Conservation (phyloP, 2,888 invertebrate genomes). For the Mimumesa dahlbomi region DNA sequence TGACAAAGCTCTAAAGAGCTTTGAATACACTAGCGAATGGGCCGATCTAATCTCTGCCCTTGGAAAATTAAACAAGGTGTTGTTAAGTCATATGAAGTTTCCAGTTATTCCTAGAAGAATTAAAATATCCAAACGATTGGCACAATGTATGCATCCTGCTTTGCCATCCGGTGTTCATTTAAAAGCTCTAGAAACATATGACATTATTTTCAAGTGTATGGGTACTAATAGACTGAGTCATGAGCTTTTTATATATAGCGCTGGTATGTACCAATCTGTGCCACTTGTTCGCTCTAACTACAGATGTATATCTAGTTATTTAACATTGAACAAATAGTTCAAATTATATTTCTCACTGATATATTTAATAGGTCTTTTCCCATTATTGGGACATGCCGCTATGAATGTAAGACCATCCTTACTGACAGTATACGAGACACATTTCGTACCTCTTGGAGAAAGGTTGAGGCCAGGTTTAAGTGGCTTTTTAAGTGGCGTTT, state of each 20-base stretch:
- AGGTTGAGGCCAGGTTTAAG: conserved; percentile 89
- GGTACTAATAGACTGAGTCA: conserved; percentile 90
- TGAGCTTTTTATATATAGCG: conserved; percentile 92
- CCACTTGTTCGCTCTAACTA: background rate
- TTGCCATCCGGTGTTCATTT: conserved; percentile 95
- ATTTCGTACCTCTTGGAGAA: conserved; percentile 91
- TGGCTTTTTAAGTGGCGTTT: conserved; percentile 92
- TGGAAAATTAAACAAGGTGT: conserved; percentile 93
- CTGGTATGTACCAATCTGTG: conserved; percentile 80
- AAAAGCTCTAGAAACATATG: conserved; percentile 94
- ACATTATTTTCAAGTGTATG: conserved; percentile 93
- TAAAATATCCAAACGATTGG: conserved; percentile 93
- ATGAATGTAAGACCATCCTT: conserved; percentile 93
- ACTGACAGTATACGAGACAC: conserved; percentile 91
- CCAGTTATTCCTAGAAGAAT: conserved; percentile 92
- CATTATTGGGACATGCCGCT: conserved; percentile 92
- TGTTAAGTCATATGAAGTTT: conserved; percentile 90
- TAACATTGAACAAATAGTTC: conserved; percentile 1
- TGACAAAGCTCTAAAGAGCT: conserved; percentile 93
- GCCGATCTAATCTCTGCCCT: conserved; percentile 95
- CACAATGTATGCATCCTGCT: conserved; percentile 96
- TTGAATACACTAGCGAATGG: conserved; percentile 97
- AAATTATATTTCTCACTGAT: background rate
- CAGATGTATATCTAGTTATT: conserved; percentile 2
- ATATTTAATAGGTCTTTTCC: conserved; percentile 87